Base-by-base conservation (phyloP, 2,888 invertebrate genomes). In the Griposia aprilina region DNA sequence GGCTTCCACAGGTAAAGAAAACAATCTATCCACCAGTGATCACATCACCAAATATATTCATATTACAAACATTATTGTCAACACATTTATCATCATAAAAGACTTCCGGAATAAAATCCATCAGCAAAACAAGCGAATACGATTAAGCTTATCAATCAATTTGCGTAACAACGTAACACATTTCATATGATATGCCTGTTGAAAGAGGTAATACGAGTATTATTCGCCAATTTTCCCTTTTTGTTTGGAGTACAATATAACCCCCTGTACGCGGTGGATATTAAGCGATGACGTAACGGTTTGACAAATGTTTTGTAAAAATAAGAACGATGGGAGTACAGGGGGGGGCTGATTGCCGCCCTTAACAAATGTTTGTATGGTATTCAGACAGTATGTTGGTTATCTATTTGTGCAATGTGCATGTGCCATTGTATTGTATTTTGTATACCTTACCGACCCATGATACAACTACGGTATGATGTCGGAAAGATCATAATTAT, bases 111-210 rank as follows among this genome's bases (percentile, higher is more conserved):
- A 74, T 6, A 63, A 50, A 78, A 59, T 60, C 52, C 67, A 15
- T 65, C 69, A 60, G 23, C 57, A 76, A 62, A 65, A 57, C 41
- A 36, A 36, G 17, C 30, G 23, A 60, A 69, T 30, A 30, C 41
- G 50, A 70, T 73, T 48, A 63, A 55, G 63, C 59, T 59, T 71
- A 80, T 82, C 79, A 73, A 85, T 79, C 75, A 81, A 81, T 79
- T 78, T 82, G 69, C 17, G n/a, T n/a, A n/a, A n/a, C n/a, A 62
- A 71, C 63, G 65, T 50, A 76, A 72, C 45, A 68, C 30, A 70
- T 77, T 73, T 30, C 23, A 60, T 70, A 62, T 57, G 55, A 62
- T 65, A 74, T 15, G 50, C 65, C 50, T 70, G 69, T 74, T 72
- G 67, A 59, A 55, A 62, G 72, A 81, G 48, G 62, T 84, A 76